These are phyloP conservation scores for Caerostris darwini DNA, from an alignment of 1,140 invertebrate genomes.

Conservation along the genomic window DNA sequence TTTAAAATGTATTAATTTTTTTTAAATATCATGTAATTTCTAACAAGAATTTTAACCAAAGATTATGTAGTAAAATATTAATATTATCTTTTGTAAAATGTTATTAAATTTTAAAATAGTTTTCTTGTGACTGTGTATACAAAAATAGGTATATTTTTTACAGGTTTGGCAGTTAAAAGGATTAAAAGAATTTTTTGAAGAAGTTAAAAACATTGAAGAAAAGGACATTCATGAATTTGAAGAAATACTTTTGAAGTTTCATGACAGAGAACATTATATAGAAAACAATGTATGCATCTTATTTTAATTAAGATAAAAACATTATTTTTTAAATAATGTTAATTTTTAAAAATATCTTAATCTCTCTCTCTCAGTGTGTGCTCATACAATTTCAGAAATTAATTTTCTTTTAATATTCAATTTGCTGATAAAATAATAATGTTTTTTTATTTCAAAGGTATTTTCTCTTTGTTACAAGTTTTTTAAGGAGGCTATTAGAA, in stretches of 20 bases:
- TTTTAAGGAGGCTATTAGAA: background rate
- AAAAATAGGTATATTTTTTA: background rate
- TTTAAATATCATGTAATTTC: too few species aligned
- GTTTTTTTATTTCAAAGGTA: background rate
- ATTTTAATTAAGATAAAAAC: background rate
- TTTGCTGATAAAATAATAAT: too few species aligned
- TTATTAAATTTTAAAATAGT: too few species aligned
- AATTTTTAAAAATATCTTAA: too few species aligned
- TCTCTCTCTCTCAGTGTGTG: too few species aligned
- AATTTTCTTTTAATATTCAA: too few species aligned
- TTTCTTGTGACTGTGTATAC: background rate
- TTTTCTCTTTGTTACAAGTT: background rate
- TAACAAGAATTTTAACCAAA: too few species aligned
- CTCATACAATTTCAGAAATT: too few species aligned
- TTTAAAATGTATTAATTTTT: too few species aligned
- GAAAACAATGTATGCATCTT: background rate
- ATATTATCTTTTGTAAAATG: too few species aligned
- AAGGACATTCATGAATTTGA: background rate
- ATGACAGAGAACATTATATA: background rate
- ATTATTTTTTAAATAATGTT: too few species aligned
- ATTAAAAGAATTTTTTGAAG: background rate
- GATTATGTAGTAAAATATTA: too few species aligned
- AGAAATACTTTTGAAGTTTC: background rate
- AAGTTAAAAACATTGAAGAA: background rate
- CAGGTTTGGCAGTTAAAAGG: background rate